phyloP scores from a whole-genome alignment of 2,113 vertebrate genomes.

The Trogon melanurus region DNA sequence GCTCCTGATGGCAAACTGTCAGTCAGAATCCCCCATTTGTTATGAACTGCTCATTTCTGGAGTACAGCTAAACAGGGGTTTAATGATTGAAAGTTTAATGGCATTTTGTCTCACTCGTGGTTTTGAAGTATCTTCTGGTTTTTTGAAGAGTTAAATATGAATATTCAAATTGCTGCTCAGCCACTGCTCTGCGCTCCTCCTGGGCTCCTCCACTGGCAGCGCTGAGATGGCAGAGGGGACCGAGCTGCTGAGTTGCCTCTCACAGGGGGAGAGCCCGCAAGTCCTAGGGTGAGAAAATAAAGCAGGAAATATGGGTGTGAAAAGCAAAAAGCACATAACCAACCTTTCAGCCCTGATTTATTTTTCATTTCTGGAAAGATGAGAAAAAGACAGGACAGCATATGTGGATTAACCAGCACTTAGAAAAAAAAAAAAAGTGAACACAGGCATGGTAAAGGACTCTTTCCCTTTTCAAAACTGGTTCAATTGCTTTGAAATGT shows the following conservation, averaged over 20 bases:
- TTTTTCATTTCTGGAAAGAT: conserved; percentile 34
- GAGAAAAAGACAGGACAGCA: not conserved
- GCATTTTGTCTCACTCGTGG: conserved; percentile 15
- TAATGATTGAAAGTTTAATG: conserved; percentile 20
- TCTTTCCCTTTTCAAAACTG: not conserved
- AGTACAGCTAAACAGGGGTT: conserved; percentile 20
- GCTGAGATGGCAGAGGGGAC: not conserved
- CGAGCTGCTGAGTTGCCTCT: not conserved
- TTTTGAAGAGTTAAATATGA: conserved; percentile 44
- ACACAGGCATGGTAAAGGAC: not conserved
- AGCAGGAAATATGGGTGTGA: not conserved
- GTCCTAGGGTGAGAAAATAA: not conserved
- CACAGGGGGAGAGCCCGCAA: not conserved
- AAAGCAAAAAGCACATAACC: conserved; percentile 8
- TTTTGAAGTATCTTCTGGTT: conserved; percentile 21
- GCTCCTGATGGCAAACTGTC: conserved; percentile 40
- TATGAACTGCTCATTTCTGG: conserved; percentile 19
- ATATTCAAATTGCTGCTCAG: conserved; percentile 32
- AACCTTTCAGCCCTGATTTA: not conserved
- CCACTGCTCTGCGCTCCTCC: not conserved
- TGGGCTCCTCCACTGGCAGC: not conserved
- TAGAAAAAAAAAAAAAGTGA: not conserved
- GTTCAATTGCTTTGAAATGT: conserved; percentile 40
- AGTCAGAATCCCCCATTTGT: not conserved
- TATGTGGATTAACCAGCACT: not conserved